Conservation (phyloP, 2,113 vertebrate species). For the Tonatia bakeri region DNA sequence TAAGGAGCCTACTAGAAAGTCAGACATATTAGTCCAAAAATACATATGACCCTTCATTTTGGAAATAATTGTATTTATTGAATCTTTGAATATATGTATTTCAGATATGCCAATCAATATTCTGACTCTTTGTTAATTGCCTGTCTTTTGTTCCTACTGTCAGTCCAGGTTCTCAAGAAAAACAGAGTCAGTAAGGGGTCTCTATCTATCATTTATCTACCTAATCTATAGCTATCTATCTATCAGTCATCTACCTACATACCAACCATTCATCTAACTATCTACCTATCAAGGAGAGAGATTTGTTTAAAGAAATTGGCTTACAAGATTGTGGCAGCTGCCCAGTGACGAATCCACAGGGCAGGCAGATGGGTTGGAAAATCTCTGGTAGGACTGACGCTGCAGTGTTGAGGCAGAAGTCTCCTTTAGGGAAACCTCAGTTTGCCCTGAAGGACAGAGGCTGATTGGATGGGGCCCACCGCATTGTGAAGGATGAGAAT, state of each 20-base stretch:
- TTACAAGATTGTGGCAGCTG: neutral
- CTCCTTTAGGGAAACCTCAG: neutral
- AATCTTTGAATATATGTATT: neutral
- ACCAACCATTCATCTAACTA: neutral
- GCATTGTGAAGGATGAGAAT: neutral
- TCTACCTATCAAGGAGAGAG: neutral
- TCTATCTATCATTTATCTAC: neutral
- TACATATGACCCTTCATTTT: neutral
- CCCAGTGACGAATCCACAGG: neutral
- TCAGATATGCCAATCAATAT: neutral
- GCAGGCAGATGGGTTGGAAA: neutral
- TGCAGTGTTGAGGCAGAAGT: neutral
- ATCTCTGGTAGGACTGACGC: neutral
- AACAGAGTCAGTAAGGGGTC: neutral
- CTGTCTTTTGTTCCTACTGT: neutral
- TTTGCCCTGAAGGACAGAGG: neutral
- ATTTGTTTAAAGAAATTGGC: neutral
- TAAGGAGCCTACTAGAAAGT: neutral
- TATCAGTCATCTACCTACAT: neutral
- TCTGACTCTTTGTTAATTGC: neutral
- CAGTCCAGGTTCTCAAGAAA: neutral
- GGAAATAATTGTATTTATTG: neutral
- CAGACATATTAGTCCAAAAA: neutral
- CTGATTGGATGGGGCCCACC: neutral
- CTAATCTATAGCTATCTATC: neutral